These are phyloP conservation scores for Psittacara wagleri DNA, from an alignment of 2,113 vertebrate genomes.

Conservation along the genomic window DNA sequence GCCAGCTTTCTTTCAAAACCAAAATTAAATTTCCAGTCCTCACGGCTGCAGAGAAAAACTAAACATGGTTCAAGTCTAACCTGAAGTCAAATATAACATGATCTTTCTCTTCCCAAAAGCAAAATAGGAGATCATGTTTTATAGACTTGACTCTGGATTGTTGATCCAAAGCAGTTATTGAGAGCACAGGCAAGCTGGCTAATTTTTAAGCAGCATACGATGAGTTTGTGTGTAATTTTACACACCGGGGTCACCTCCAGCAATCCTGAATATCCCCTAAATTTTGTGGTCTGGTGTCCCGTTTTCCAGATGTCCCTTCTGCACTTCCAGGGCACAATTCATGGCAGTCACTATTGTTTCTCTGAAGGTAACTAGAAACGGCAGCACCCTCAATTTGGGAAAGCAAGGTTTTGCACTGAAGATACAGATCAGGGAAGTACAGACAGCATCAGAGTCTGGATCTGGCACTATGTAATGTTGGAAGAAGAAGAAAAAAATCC, in stretches of 20 bases:
- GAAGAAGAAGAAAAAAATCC: not conserved
- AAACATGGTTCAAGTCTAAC: not conserved
- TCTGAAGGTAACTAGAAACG: not conserved
- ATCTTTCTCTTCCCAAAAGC: not conserved
- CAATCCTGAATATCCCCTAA: not conserved
- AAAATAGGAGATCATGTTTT: slow-evolving; percentile 15
- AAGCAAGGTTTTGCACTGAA: not conserved
- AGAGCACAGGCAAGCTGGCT: not conserved
- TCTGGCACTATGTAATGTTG: not conserved
- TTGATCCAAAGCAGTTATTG: not conserved
- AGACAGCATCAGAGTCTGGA: not conserved
- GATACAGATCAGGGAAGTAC: not conserved
- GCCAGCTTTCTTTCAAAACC: not conserved
- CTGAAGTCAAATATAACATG: not conserved
- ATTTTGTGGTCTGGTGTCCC: not conserved
- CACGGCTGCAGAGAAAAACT: not conserved
- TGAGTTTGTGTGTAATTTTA: not conserved
- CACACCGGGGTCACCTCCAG: not conserved
- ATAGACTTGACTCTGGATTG: not conserved
- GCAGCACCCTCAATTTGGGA: not conserved
- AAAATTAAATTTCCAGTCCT: slow-evolving; percentile 21
- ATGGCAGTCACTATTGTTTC: not conserved
- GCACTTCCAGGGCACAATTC: not conserved
- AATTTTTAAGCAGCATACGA: not conserved
- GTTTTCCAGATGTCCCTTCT: not conserved